phyloP scores from a whole-genome alignment of 2,797 vertebrate genomes.

The Borostomias antarcticus region DNA sequence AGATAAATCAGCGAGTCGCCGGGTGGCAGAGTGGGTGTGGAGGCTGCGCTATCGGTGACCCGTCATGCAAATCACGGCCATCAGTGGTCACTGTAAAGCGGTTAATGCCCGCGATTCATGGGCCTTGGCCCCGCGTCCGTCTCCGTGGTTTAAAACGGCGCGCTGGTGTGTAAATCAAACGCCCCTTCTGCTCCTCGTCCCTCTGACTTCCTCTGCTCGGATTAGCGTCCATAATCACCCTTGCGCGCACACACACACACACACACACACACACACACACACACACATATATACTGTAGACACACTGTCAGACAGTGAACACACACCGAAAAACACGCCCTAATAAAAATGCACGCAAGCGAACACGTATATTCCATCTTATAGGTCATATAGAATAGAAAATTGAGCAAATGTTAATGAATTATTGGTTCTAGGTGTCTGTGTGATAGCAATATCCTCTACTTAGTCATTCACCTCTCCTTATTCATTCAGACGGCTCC shows the following conservation, averaged over 20 bases:
- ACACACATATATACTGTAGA: constrained; percentile 5
- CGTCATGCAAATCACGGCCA: constrained; percentile 72
- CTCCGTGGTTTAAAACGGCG: constrained; percentile 43
- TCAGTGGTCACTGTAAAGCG: constrained; percentile 70
- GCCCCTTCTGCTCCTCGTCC: constrained; percentile 20
- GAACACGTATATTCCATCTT: background rate
- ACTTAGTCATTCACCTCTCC: background rate
- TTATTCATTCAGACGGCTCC: background rate
- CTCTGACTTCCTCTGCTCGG: constrained; percentile 24
- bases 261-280: constrained; percentile 8
- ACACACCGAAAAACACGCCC: background rate
- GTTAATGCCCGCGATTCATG: constrained; percentile 70
- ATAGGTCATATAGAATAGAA: background rate
- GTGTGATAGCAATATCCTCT: background rate
- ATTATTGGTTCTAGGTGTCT: background rate
- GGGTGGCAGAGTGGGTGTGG: background rate
- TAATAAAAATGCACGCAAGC: no score
- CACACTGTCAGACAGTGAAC: background rate
- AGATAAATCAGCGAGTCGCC: constrained; percentile 59
- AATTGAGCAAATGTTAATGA: background rate
- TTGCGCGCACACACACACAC: constrained; percentile 17
- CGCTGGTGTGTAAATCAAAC: constrained; percentile 57
- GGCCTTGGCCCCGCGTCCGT: constrained; percentile 6
- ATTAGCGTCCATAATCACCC: background rate
- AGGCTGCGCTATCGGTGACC: constrained; percentile 52